Conservation (phyloP, 92 coral and sea anemone species). For the Parazoanthus atlanticus region DNA sequence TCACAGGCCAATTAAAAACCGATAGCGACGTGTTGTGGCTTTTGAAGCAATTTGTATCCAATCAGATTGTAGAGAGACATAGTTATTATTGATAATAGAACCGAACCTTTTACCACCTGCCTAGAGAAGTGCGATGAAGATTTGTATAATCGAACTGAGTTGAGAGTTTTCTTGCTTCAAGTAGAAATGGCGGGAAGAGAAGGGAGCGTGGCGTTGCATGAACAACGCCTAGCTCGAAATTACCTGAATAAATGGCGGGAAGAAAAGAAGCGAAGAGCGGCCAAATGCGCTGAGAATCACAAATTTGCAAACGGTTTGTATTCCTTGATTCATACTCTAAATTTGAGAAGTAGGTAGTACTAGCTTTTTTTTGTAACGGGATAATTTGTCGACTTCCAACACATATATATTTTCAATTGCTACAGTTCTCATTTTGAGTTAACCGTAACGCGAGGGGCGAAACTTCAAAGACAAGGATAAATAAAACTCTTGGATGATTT, state of each 20-base stretch:
- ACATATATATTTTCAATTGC: too few relatives aligned
- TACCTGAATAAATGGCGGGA: slow-evolving; percentile 72
- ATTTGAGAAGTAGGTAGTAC: not conserved
- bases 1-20: slow-evolving; percentile 3
- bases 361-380: not conserved
- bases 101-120: slow-evolving; percentile 25
- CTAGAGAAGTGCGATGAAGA: not conserved
- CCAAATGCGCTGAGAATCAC: slow-evolving; percentile 83
- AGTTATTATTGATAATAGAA: not conserved
- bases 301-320: slow-evolving; percentile 81
- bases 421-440: not conserved
- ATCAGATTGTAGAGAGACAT: not conserved
- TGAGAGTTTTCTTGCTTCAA: not conserved
- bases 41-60: slow-evolving; percentile 10
- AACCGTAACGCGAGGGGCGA: not conserved
- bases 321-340: not conserved
- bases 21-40: not conserved
- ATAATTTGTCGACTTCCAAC: not conserved
- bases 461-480: not conserved
- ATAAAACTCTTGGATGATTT: not conserved
- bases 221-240: slow-evolving; percentile 37
- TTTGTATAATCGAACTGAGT: not conserved
- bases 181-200: slow-evolving; percentile 47
- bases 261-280: slow-evolving; percentile 61
- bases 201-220: not conserved